These are phyloP conservation scores for Tachypleus tridentatus DNA, from an alignment of 1,140 invertebrate genomes.

Conservation along the genomic window DNA sequence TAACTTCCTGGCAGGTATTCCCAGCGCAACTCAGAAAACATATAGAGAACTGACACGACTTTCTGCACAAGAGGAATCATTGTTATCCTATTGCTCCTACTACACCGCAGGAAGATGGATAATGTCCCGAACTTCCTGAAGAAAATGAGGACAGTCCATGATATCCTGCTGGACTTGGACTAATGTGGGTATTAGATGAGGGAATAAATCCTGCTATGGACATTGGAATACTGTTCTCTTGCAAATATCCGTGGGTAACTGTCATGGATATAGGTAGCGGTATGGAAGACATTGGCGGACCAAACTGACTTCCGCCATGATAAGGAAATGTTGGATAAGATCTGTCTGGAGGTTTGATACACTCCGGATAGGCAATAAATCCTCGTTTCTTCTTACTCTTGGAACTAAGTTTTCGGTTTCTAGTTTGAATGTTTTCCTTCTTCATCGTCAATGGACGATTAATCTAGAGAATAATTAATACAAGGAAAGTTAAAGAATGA, in stretches of 20 bases:
- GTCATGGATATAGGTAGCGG: conserved; percentile 10
- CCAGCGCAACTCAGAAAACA: too few relatives aligned
- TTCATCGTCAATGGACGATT: conserved; percentile 41
- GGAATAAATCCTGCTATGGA: conserved; percentile 23
- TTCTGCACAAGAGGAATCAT: too few relatives aligned
- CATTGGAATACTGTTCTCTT: conserved; percentile 33
- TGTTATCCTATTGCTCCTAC: too few relatives aligned
- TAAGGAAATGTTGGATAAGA: conserved; percentile 24
- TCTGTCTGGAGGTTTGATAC: conserved; percentile 48
- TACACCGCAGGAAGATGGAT: too few relatives aligned
- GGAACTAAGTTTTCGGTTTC: conserved; percentile 54
- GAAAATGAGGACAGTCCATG: too few relatives aligned
- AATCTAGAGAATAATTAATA: conserved; percentile 39
- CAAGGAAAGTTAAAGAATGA: too few relatives aligned
- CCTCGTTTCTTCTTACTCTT: conserved; percentile 80
- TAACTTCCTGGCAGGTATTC: too few relatives aligned
- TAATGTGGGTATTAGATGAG: too few relatives aligned
- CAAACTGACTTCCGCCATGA: conserved; percentile 25
- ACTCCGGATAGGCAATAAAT: conserved; percentile 54
- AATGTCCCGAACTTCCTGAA: too few relatives aligned
- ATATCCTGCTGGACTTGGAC: too few relatives aligned
- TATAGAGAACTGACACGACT: too few relatives aligned
- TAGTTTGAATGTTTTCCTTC: conserved; percentile 41
- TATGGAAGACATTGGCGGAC: conserved; percentile 31
- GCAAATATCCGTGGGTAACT: conserved; percentile 35